phyloP scores from a whole-genome alignment of 2,888 invertebrate genomes.

The Hypselothyrea guttata region DNA sequence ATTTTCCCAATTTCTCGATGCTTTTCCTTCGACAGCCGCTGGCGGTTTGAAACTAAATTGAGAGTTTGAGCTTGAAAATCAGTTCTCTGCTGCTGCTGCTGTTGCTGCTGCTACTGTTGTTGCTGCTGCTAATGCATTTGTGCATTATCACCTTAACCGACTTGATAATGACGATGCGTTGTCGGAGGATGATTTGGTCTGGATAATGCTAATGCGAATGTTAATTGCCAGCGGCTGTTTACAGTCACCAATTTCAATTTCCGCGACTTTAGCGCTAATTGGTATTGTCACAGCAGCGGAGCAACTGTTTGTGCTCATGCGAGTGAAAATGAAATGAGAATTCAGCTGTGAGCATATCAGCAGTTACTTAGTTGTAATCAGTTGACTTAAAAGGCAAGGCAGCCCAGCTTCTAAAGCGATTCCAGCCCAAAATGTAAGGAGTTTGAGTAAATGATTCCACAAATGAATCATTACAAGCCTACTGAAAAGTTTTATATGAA shows the following conservation, averaged over 20 bases:
- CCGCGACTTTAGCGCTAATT: conserved; percentile 46
- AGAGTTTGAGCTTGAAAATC: conserved; percentile 23
- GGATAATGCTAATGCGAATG: conserved; percentile 32
- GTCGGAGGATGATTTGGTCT: too few species aligned
- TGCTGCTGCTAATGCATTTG: conserved; percentile 39
- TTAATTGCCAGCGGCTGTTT: conserved; percentile 25
- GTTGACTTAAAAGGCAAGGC: conserved; percentile 51
- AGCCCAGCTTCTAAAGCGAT: background rate
- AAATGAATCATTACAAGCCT: too few species aligned
- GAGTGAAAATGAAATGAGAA: conserved; percentile 31
- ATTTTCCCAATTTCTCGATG: conserved; percentile 1
- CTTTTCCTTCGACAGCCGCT: conserved; percentile 21
- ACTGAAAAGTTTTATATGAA: too few species aligned
- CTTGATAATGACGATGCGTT: conserved; percentile 2
- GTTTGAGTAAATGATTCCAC: too few species aligned
- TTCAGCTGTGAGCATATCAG: conserved; percentile 45
- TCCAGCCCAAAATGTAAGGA: too few species aligned
- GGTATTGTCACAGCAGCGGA: conserved; percentile 33
- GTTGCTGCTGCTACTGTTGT: conserved; percentile 10
- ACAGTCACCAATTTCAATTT: conserved; percentile 42
- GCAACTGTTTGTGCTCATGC: conserved; percentile 40
- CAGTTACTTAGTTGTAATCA: conserved; percentile 39
- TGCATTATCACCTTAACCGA: conserved; percentile 37
- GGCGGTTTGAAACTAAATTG: conserved; percentile 44
- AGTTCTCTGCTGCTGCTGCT: conserved; percentile 22